Evolutionary conservation across 2,888 invertebrate genomes (phyloP).

Genomic region (Julus scandinavius): DNA sequence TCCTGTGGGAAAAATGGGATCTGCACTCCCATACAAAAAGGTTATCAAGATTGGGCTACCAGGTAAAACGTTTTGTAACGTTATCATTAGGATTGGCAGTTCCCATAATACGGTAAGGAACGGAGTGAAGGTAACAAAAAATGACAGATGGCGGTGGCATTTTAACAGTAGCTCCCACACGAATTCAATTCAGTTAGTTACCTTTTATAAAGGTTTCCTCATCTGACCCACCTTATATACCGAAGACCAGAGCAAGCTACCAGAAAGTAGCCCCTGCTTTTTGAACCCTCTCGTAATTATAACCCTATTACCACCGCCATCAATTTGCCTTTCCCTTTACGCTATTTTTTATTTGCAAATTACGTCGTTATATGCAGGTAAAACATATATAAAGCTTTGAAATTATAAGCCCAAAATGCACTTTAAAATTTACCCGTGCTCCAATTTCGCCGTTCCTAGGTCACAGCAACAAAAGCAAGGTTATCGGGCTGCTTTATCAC

Average conservation of each 20-base stretch:
- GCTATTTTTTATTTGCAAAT: background rate
- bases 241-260: background rate
- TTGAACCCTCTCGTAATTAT: background rate
- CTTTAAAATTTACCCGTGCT: background rate
- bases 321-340: background rate
- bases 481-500: conserved; percentile 1
- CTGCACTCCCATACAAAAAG: background rate
- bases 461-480: background rate
- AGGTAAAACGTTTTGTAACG: background rate
- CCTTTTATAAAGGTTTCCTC: background rate
- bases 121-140: background rate
- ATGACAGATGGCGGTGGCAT: background rate
- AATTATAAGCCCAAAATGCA: background rate
- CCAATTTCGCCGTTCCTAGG: background rate
- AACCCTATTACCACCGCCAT: background rate
- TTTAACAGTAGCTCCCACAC: background rate
- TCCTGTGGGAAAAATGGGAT: background rate
- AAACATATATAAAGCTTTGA: background rate
- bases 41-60: background rate
- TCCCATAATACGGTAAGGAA: conserved; percentile 1
- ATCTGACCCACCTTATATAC: background rate
- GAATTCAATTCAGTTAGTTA: background rate
- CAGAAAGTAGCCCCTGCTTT: background rate
- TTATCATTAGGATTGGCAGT: background rate
- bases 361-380: background rate